Conservation (phyloP, 2,113 vertebrate species). For the Delphinus delphis region DNA sequence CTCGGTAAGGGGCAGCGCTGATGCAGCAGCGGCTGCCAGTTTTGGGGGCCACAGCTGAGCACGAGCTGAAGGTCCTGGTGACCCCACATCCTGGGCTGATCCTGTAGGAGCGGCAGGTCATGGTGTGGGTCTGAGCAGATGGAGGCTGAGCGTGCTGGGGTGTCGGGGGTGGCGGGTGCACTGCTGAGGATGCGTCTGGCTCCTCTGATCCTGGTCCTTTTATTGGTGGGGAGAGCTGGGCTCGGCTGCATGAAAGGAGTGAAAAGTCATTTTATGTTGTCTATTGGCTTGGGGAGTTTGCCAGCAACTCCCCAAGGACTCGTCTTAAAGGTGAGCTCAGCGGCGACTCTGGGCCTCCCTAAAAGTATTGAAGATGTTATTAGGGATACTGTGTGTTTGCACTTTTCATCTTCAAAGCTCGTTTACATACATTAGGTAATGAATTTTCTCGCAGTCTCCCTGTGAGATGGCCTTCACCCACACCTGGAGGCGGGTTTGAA, state of each 20-base stretch:
- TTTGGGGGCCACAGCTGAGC: conserved; percentile 65
- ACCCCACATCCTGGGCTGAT: not conserved
- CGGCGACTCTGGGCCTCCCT: conserved; percentile 17
- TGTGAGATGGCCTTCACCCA: conserved; percentile 65
- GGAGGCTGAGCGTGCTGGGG: not conserved
- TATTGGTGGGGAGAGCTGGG: conserved; percentile 67
- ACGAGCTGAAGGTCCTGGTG: conserved; percentile 73
- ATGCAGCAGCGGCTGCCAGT: conserved; percentile 60
- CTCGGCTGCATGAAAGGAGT: conserved; percentile 70
- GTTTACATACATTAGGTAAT: conserved; percentile 72
- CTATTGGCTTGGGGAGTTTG: conserved; percentile 77
- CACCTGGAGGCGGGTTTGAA: conserved; percentile 55
- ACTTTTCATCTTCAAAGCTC: conserved; percentile 82
- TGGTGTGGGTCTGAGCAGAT: not conserved
- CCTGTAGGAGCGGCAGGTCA: conserved; percentile 74
- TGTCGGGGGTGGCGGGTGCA: not conserved
- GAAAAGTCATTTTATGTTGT: conserved; percentile 76
- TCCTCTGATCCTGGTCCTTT: conserved; percentile 67
- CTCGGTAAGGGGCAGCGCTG: conserved; percentile 28
- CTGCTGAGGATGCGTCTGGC: conserved; percentile 45
- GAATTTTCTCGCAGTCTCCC: conserved; percentile 65
- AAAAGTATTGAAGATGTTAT: conserved; percentile 77
- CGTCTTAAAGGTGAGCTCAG: conserved; percentile 78
- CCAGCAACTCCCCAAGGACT: conserved; percentile 76
- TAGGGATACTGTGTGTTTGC: conserved; percentile 62